A percentile compares a stretch with the other conserved stretches of the same genome.
Evolutionary conservation across 2,888 invertebrate species (phyloP).

Genomic region (Andrena praecox): DNA sequence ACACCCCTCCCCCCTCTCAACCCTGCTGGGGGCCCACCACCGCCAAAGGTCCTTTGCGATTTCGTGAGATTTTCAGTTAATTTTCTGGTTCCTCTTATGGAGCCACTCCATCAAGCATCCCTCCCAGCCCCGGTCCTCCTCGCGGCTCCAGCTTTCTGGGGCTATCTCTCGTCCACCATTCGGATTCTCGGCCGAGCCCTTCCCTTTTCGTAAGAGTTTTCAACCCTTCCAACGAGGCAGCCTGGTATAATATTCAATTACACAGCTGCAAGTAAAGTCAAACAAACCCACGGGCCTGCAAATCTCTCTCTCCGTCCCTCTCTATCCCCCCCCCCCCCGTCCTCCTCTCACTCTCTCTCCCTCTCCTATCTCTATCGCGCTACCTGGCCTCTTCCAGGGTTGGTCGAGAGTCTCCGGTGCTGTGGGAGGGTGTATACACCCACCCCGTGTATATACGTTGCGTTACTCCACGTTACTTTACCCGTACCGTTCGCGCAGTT

Average conservation of each 20-base stretch:
- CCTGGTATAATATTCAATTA: constrained; percentile 84
- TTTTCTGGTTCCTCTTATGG: constrained; percentile 74
- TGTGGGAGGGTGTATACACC: constrained; percentile 64
- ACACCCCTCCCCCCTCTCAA: constrained; percentile 60
- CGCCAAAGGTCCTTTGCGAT: constrained; percentile 72
- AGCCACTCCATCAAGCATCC: constrained; percentile 70
- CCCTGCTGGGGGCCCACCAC: constrained; percentile 24
- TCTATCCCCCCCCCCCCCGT: constrained; percentile 13
- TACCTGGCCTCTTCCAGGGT: constrained; percentile 64
- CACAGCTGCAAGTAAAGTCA: constrained; percentile 84
- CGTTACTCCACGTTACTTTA: constrained; percentile 72
- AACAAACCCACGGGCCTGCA: constrained; percentile 81
- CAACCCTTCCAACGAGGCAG: constrained; percentile 80
- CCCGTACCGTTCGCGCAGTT: constrained; percentile 68
- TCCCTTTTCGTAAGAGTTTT: constrained; percentile 79
- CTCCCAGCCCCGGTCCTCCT: constrained; percentile 27
- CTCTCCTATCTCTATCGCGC: constrained; percentile 7
- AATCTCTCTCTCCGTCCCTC: constrained; percentile 69
- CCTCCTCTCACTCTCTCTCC: constrained; percentile 26
- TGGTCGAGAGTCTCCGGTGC: constrained; percentile 63
- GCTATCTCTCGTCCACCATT: constrained; percentile 71
- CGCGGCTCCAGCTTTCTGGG: constrained; percentile 49
- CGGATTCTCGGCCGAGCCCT: constrained; percentile 64
- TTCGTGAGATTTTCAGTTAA: constrained; percentile 78
- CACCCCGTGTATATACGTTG: constrained; percentile 64